Base-by-base conservation (phyloP, 1,140 invertebrate species). In the Carposina sasakii region DNA sequence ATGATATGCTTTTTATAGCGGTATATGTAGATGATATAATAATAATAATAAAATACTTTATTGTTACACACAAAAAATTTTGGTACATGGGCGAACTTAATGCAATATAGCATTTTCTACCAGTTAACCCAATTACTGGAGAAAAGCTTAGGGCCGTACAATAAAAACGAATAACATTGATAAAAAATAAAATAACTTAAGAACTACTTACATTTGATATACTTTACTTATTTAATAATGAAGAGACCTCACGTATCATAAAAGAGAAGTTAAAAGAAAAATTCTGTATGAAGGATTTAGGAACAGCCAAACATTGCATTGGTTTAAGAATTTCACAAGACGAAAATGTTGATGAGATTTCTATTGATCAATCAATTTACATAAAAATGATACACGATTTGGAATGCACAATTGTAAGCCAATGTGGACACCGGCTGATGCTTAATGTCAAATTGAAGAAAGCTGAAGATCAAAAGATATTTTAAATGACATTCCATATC, bases 11-110 rank as follows among this genome's bases (percentile, higher is more conserved):
- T 13, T 51, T 49, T 31, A 53, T 67, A 31, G 39, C 58, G 2
- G 31, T 67, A 1, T 65, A 53, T 48, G 65, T 67, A 13, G 65
- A 65, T 60, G 65, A 65, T 30, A 1, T 63, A 12, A 16, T 66
- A 17, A 4, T 54, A 21, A n/a, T 33, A n/a, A 8, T 15, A 33
- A 33, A n/a, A n/a, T n/a, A n/a, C n/a, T n/a, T n/a, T n/a, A n/a
- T n/a, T n/a, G n/a, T n/a, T n/a, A n/a, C n/a, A n/a, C n/a, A n/a
- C n/a, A n/a, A n/a, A n/a, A n/a, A n/a, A n/a, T n/a, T n/a, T n/a
- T n/a, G n/a, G n/a, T n/a, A n/a, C n/a, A n/a, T n/a, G n/a, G n/a
- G n/a, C n/a, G n/a, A n/a, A n/a, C n/a, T n/a, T n/a, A n/a, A n/a
- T n/a, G n/a, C n/a, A n/a, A n/a, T n/a, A n/a, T n/a, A n/a, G n/a